phyloP scores from a whole-genome alignment of 2,888 invertebrate species.

The Pristionchus maxplancki region DNA sequence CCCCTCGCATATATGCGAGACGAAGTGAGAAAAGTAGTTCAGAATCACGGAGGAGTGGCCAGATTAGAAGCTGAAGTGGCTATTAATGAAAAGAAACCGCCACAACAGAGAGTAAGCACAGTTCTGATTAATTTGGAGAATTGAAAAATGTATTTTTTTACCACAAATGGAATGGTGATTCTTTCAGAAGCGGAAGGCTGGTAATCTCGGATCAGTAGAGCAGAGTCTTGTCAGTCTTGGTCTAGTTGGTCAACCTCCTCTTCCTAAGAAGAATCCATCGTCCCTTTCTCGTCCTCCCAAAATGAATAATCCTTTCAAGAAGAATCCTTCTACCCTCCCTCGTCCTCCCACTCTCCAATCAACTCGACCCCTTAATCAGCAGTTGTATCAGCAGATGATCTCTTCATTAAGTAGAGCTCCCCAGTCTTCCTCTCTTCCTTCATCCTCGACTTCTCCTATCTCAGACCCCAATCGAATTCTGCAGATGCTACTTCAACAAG shows the following conservation, averaged over 20 bases:
- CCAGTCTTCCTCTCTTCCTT: background rate
- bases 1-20: conserved; percentile 11
- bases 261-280: background rate
- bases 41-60: conserved; percentile 11
- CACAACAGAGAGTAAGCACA: background rate
- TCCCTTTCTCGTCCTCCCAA: background rate
- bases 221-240: background rate
- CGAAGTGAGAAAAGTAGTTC: background rate
- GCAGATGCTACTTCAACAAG: conserved; percentile 9
- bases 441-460: background rate
- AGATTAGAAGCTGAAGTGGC: conserved; percentile 18
- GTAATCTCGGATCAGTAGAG: background rate
- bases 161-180: background rate
- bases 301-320: background rate
- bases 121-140: no score
- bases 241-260: background rate
- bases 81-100: background rate
- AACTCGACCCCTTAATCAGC: background rate
- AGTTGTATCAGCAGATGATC: background rate
- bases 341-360: background rate
- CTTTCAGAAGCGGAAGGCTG: background rate
- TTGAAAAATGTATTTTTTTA: background rate
- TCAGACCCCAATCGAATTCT: background rate
- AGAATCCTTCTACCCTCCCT: background rate
- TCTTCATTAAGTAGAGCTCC: background rate